Evolutionary conservation across 2,888 invertebrate species (phyloP), one percentile per base, ranked within the genome.

Genomic region (Temnothorax ravouxi): DNA sequence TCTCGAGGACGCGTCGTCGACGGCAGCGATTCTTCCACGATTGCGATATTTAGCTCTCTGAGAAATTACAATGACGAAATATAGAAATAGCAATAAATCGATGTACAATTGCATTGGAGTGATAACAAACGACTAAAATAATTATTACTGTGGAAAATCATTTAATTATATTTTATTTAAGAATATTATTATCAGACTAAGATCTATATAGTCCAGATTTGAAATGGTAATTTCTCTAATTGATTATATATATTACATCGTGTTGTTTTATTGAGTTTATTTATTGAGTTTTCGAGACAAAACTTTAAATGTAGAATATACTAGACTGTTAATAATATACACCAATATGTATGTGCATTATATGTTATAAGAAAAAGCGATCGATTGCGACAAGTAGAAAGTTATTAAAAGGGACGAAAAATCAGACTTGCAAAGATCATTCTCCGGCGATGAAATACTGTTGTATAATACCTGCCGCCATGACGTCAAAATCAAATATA

Each of bases 1-100:
- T 47, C 59, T 71, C 21, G 71, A 44, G 79, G 59, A 59, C 47
- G 47, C 18, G 21, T 52, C n/a, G n/a, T n/a, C 54, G 34, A 34
- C n/a, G n/a, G 13, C 75, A 15, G 25, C 34, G n/a, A 4, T n/a
- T 61, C 47, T 61, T 25, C 29, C 25, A 52, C 47, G 34, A 34
- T 34, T 13, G n/a, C 34, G 59, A 38, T 56, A 47, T 71, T 54
- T 71, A 9, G 8, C 4, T 52, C 11, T n/a, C 79, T 80, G 47
- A 13, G 25, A 61, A 50, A 21, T 54, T 21, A 41, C 13, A 52
- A 25, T 15, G 4, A 25, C n/a, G 4, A 52, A 25, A 64, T 18
- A 11, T 2, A 41, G 0, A 47, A 13, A 18, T 41, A 59, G n/a
- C 3, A n/a, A 25, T 62, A 21, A 29, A 44, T 29, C n/a, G 6